Evolutionary conservation across 2,888 invertebrate genomes (phyloP).

Genomic region (Cephus spinipes): DNA sequence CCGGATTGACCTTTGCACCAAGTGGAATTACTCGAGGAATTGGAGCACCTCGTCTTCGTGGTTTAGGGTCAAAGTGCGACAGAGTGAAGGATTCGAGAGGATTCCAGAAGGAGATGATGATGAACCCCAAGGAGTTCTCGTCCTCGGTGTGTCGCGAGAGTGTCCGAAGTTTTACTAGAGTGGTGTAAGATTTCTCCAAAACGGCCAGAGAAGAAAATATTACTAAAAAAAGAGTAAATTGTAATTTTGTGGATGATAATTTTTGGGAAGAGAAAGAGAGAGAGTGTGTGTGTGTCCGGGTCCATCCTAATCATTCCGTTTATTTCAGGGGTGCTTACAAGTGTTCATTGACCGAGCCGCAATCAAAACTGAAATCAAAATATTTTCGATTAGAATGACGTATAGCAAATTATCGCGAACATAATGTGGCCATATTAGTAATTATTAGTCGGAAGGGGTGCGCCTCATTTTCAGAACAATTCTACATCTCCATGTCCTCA

Average conservation of each 20-base stretch:
- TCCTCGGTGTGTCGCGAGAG: background rate
- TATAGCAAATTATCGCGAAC: background rate
- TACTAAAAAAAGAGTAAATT: background rate
- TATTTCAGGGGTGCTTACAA: slow-evolving; percentile 37
- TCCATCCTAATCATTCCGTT: slow-evolving; percentile 29
- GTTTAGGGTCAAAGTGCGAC: background rate
- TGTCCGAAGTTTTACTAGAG: background rate
- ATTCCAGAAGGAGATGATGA: background rate
- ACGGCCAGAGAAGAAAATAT: background rate
- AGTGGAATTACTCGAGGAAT: slow-evolving; percentile 55
- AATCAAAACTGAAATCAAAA: background rate
- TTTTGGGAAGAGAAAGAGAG: background rate
- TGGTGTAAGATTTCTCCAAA: background rate
- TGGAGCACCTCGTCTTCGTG: slow-evolving; percentile 22
- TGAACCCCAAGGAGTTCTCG: background rate
- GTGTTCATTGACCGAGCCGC: background rate
- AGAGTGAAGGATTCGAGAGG: background rate
- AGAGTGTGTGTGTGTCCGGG: slow-evolving; percentile 25
- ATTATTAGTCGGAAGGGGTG: background rate
- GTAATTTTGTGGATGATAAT: slow-evolving; percentile 1
- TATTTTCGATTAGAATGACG: background rate
- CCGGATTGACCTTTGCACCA: slow-evolving; percentile 39
- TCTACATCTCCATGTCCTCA: background rate
- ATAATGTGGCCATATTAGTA: background rate
- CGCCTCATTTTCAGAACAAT: background rate